Percentiles rank a stretch among this genome's conserved stretches.
phyloP scores from a whole-genome alignment of 2,113 vertebrate genomes.

The Noturus placidus region DNA sequence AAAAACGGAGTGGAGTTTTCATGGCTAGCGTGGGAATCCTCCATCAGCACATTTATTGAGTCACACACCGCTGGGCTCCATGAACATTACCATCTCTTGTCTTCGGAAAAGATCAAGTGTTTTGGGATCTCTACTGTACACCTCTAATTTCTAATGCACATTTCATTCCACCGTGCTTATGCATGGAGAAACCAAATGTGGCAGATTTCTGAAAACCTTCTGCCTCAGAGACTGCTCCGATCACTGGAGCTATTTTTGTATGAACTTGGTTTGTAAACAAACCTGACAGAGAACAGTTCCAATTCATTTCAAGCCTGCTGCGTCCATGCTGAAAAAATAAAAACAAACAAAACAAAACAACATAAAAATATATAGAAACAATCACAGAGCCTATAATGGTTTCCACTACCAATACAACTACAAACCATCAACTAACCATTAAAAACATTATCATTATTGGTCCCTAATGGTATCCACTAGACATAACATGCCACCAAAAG shows the following conservation, averaged over 20 bases:
- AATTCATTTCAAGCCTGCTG: not conserved
- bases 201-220: not conserved
- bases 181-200: not conserved
- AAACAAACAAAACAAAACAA: no score
- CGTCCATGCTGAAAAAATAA: no score
- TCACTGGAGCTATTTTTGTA: not conserved
- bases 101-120: no score
- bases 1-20: slow-evolving; percentile 65
- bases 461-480: no score
- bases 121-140: not conserved
- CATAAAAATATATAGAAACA: no score
- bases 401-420: no score
- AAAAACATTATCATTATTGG: no score
- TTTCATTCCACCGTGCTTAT: not conserved
- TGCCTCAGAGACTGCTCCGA: not conserved
- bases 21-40: not conserved
- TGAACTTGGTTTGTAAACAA: not conserved
- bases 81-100: not conserved
- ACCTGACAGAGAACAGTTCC: not conserved
- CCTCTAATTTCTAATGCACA: not conserved
- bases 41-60: not conserved
- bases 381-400: no score
- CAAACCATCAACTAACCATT: no score
- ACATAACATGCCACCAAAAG: no score
- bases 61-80: not conserved